Evolutionary conservation across 2,888 invertebrate genomes (phyloP).

Genomic region (Oscheius sp.): DNA sequence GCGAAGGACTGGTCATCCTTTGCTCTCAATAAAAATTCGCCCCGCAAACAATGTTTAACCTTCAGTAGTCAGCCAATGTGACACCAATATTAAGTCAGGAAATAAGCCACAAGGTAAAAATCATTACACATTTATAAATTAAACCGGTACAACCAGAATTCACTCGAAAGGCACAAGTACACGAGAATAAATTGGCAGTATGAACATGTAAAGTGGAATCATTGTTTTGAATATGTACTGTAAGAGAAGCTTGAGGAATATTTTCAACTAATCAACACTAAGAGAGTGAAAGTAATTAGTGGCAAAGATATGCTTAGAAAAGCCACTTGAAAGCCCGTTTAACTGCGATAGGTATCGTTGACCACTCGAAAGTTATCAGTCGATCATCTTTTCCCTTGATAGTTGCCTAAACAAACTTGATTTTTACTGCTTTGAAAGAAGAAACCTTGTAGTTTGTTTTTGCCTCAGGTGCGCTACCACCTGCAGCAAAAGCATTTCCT

Average conservation of each 20-base stretch:
- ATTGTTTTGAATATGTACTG: conserved; percentile 5
- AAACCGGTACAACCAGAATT: conserved; percentile 24
- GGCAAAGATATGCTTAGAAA: conserved; percentile 46
- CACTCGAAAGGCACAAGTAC: conserved; percentile 34
- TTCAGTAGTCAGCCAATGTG: too few relatives aligned
- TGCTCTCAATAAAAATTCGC: conserved; percentile 15
- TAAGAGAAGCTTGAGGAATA: background rate
- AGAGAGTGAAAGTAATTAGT: background rate
- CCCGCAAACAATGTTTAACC: background rate
- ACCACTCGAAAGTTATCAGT: conserved; percentile 66
- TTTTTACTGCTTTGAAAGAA: background rate
- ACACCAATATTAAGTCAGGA: too few relatives aligned
- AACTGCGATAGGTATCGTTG: conserved; percentile 60
- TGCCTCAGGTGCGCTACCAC: conserved; percentile 29
- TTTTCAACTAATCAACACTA: background rate
- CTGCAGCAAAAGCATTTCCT: conserved; percentile 20
- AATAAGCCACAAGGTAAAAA: too few relatives aligned
- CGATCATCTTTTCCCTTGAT: conserved; percentile 62
- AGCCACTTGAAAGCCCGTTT: conserved; percentile 66
- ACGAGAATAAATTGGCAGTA: conserved; percentile 32
- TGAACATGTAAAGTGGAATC: conserved; percentile 8
- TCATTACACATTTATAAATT: conserved; percentile 17
- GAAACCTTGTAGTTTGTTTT: conserved; percentile 48
- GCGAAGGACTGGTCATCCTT: conserved; percentile 23
- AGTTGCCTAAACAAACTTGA: conserved; percentile 50